These are phyloP conservation scores for Tachypleus tridentatus DNA, from an alignment of 1,140 invertebrate species.

Conservation along the genomic window DNA sequence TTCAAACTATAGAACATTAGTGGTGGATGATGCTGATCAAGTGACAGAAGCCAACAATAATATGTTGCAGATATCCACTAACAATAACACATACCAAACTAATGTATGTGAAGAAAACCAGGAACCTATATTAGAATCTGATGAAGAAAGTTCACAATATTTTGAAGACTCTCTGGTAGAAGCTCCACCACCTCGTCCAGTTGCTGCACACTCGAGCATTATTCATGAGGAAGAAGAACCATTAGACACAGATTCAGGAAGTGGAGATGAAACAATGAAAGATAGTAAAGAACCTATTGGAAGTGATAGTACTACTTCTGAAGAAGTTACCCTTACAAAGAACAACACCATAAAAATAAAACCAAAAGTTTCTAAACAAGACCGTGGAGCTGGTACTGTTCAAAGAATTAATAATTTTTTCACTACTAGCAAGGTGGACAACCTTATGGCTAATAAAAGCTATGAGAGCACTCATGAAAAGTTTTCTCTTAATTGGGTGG, in stretches of 20 bases:
- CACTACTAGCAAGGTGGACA: constrained; percentile 15
- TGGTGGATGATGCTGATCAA: too few species aligned
- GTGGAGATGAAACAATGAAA: constrained; percentile 23
- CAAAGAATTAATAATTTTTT: constrained; percentile 21
- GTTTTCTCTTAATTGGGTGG: neutral
- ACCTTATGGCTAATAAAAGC: neutral
- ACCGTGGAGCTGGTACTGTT: constrained; percentile 3
- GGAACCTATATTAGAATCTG: neutral
- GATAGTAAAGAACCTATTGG: constrained; percentile 19
- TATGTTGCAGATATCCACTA: too few species aligned
- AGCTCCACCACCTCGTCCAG: constrained; percentile 6
- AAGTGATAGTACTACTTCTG: constrained; percentile 23
- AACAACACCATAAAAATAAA: constrained; percentile 9
- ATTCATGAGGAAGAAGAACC: constrained; percentile 27
- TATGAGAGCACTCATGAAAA: constrained; percentile 6
- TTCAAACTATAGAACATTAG: too few species aligned
- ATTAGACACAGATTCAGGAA: constrained; percentile 15
- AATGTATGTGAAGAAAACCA: too few species aligned
- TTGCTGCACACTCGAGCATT: constrained; percentile 20
- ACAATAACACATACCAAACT: too few species aligned
- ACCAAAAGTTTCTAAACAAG: neutral
- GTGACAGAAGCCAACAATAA: too few species aligned
- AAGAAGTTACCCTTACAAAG: constrained; percentile 14
- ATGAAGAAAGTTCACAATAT: neutral
- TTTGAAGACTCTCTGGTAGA: constrained; percentile 17